Conservation (phyloP, 1,140 invertebrate species). For the Pinna nobilis region DNA sequence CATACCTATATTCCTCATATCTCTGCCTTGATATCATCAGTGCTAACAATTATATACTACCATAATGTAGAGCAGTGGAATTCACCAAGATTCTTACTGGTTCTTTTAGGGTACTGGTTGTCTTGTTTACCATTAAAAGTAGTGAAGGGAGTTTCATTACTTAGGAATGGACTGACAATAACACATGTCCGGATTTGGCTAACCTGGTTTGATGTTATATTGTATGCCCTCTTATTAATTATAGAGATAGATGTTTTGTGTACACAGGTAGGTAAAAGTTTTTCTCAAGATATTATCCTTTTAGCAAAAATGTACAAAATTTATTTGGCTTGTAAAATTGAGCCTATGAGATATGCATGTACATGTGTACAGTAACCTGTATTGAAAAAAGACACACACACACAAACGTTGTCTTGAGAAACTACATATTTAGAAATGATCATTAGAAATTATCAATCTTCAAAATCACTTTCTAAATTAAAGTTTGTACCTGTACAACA, state of each 20-base stretch:
- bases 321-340: too few species aligned
- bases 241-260: constrained; percentile 64
- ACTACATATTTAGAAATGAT: too few species aligned
- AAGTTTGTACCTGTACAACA: too few species aligned
- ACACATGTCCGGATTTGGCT: constrained; percentile 65
- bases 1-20: constrained; percentile 67
- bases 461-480: too few species aligned
- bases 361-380: too few species aligned
- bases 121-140: constrained; percentile 57
- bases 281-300: too few species aligned
- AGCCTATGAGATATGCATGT: too few species aligned
- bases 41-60: constrained; percentile 64
- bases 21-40: constrained; percentile 54
- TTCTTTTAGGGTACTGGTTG: constrained; percentile 66
- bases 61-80: constrained; percentile 73
- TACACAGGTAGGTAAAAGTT: constrained; percentile 61
- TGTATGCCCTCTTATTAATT: constrained; percentile 59
- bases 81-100: constrained; percentile 67
- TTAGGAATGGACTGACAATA: constrained; percentile 54
- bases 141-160: constrained; percentile 61
- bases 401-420: too few species aligned
- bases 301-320: too few species aligned
- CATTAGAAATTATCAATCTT: too few species aligned
- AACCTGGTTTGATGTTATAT: constrained; percentile 56
- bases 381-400: too few species aligned